These are phyloP conservation scores for Turdus rufiventris DNA, from an alignment of 2,113 vertebrate genomes.

Conservation along the genomic window DNA sequence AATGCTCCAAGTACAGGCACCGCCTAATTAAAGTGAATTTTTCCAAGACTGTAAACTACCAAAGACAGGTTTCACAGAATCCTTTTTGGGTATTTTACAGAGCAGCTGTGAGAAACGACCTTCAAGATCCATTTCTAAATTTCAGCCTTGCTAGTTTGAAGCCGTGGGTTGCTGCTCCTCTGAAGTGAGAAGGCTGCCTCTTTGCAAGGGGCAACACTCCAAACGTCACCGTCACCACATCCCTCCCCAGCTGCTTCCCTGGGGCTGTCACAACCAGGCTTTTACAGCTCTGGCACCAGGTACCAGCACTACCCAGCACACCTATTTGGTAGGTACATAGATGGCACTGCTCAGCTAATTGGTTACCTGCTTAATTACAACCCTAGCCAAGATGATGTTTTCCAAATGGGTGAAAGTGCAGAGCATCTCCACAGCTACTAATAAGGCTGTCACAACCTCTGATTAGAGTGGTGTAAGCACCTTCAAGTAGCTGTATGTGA, in stretches of 20 bases:
- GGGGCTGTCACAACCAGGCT: neutral
- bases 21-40: neutral
- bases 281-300: neutral
- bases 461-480: neutral
- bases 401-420: neutral
- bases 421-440: neutral
- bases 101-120: neutral
- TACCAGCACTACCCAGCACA: neutral
- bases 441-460: neutral
- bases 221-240: neutral
- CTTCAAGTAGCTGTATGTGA: fast-evolving
- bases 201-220: neutral
- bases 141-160: neutral
- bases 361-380: neutral
- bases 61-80: neutral
- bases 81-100: neutral
- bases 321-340: neutral
- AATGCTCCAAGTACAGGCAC: neutral
- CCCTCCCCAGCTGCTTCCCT: neutral
- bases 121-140: neutral
- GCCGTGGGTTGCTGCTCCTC: neutral
- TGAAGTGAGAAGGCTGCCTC: neutral
- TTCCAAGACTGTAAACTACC: neutral
- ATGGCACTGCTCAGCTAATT: neutral
- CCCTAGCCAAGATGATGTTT: neutral